Percentiles rank a stretch among this genome's conserved stretches.
phyloP scores from a whole-genome alignment of 2,113 vertebrate species.

The Columbina picui region DNA sequence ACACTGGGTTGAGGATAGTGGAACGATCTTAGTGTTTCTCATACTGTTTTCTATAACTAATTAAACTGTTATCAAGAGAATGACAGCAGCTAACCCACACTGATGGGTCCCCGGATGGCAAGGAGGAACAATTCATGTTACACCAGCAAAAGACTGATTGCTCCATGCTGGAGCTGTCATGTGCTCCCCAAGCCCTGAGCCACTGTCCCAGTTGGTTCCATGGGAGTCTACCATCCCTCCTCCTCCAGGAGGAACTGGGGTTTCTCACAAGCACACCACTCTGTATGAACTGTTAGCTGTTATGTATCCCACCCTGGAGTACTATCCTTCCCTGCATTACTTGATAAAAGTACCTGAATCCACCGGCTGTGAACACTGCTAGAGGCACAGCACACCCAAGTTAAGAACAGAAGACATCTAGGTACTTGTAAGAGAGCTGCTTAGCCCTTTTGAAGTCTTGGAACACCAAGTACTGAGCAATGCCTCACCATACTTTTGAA shows the following conservation, averaged over 20 bases:
- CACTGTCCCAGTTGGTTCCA: accelerated
- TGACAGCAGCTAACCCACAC: background rate
- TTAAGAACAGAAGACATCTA: background rate
- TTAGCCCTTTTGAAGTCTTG: background rate
- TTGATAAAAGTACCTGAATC: too few species aligned
- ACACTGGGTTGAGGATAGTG: background rate
- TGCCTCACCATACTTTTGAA: background rate
- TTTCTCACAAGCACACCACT: background rate
- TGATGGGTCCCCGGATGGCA: background rate
- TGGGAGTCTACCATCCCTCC: background rate
- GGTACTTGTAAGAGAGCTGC: accelerated
- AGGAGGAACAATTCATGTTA: accelerated
- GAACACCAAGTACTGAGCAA: background rate
- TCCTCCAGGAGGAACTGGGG: accelerated
- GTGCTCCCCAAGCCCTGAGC: background rate
- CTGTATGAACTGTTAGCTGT: background rate
- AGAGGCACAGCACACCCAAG: background rate
- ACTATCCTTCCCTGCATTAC: background rate
- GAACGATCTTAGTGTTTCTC: background rate
- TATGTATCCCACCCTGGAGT: background rate
- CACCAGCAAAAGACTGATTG: accelerated
- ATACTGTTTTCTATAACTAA: background rate
- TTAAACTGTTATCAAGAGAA: accelerated
- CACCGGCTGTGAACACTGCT: background rate
- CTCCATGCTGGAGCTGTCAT: accelerated